Conservation (phyloP, 2,888 invertebrate species). For the Dryocosmus kuriphilus region DNA sequence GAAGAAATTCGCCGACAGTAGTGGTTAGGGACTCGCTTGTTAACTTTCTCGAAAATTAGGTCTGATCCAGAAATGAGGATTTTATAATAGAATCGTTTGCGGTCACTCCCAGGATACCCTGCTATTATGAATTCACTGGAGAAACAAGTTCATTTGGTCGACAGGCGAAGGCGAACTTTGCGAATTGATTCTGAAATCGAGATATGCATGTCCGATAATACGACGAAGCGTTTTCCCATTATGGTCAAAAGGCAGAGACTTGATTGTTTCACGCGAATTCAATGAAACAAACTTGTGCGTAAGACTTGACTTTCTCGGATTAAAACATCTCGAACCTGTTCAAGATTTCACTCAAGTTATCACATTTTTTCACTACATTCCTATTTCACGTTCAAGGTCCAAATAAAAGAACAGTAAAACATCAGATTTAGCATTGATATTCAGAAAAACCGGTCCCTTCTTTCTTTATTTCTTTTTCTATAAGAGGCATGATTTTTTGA, state of each 20-base stretch:
- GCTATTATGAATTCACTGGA: conserved; percentile 52
- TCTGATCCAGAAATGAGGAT: conserved; percentile 52
- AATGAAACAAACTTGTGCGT: conserved; percentile 13
- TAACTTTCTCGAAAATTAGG: conserved; percentile 56
- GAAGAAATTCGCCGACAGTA: conserved; percentile 51
- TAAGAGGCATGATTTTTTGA: neutral
- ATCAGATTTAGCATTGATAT: neutral
- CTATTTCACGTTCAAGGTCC: conserved; percentile 9
- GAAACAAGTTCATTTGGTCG: conserved; percentile 53
- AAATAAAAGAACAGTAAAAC: neutral
- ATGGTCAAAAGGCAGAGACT: conserved; percentile 39
- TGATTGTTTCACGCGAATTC: conserved; percentile 40
- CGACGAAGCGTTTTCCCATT: conserved; percentile 51
- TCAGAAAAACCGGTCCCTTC: neutral
- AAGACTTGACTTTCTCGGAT: neutral
- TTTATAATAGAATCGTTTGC: conserved; percentile 50
- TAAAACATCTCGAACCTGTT: neutral
- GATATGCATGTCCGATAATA: conserved; percentile 48
- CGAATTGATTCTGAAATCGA: conserved; percentile 53
- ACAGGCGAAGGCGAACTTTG: conserved; percentile 45
- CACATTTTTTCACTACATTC: neutral
- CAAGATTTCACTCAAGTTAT: neutral
- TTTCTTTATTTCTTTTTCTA: neutral
- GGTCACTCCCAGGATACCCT: conserved; percentile 48
- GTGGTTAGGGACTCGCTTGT: conserved; percentile 42